Percentiles rank a stretch among this genome's conserved stretches.
Conservation (phyloP, 2,797 vertebrate species). For the Enteromius mattozi region DNA sequence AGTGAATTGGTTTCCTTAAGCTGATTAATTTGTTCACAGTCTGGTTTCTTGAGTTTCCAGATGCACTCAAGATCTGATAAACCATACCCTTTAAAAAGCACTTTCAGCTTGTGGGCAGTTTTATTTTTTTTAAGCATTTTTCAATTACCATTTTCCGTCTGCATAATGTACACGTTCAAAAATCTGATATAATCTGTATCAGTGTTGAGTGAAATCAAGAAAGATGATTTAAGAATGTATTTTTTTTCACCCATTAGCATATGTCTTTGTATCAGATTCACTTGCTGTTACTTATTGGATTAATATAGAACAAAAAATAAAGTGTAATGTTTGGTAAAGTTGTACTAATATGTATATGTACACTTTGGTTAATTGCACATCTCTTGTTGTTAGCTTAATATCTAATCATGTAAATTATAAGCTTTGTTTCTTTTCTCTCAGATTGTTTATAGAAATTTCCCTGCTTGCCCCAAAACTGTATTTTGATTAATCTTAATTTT, state of each 20-base stretch:
- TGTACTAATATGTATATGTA: constrained; percentile 55
- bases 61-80: constrained; percentile 24
- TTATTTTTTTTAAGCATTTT: constrained; percentile 30
- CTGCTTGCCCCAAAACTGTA: constrained; percentile 38
- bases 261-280: constrained; percentile 9
- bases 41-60: constrained; percentile 41
- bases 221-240: constrained; percentile 31
- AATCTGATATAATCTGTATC: constrained; percentile 2
- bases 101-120: constrained; percentile 9
- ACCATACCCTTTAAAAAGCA: constrained; percentile 26
- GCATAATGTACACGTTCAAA: background rate
- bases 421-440: constrained; percentile 39
- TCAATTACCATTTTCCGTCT: background rate
- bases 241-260: constrained; percentile 19
- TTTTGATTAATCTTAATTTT: constrained; percentile 24
- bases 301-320: constrained; percentile 46
- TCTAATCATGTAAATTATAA: constrained; percentile 48
- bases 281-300: constrained; percentile 37
- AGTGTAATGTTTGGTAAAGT: constrained; percentile 50
- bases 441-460: constrained; percentile 29
- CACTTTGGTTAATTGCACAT: constrained; percentile 51
- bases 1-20: background rate
- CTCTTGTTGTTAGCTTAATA: constrained; percentile 30
- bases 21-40: constrained; percentile 25
- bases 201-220: constrained; percentile 24